A percentile compares a stretch with the other conserved stretches of the same genome.
phyloP scores from a whole-genome alignment of 2,888 invertebrate genomes.

The Arrhopalites spinosus region DNA sequence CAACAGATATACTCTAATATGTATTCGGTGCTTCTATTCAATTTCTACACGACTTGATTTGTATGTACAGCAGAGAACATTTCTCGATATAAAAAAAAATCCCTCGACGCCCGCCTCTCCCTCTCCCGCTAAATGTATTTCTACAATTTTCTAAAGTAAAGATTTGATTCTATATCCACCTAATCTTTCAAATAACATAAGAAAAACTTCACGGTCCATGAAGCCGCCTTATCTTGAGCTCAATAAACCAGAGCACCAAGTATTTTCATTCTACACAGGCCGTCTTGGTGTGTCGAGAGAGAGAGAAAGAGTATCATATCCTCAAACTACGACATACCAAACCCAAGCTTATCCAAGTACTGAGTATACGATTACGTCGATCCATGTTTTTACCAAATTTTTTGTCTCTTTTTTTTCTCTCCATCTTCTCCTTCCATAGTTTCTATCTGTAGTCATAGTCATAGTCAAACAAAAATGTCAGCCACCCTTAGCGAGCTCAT shows the following conservation, averaged over 20 bases:
- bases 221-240: constrained; percentile 31
- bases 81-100: too few species aligned
- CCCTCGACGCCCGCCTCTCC: too few species aligned
- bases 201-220: constrained; percentile 31
- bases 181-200: constrained; percentile 28
- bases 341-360: background rate
- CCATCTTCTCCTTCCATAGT: too few species aligned
- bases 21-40: too few species aligned
- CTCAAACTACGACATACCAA: background rate
- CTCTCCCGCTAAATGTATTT: background rate
- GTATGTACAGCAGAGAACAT: too few species aligned
- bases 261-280: constrained; percentile 3
- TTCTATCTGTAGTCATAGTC: too few species aligned
- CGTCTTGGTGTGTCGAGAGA: background rate
- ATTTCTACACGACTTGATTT: too few species aligned
- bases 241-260: constrained; percentile 29
- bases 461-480: too few species aligned
- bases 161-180: constrained; percentile 20
- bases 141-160: constrained; percentile 10
- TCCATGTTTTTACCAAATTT: background rate
- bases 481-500: too few species aligned
- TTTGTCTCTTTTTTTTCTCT: too few species aligned
- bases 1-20: too few species aligned
- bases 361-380: background rate
- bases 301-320: background rate